Evolutionary conservation across 1,140 invertebrate genomes (phyloP), one percentile per base, ranked within the genome.

Genomic region (Zaprionus vittiger): DNA sequence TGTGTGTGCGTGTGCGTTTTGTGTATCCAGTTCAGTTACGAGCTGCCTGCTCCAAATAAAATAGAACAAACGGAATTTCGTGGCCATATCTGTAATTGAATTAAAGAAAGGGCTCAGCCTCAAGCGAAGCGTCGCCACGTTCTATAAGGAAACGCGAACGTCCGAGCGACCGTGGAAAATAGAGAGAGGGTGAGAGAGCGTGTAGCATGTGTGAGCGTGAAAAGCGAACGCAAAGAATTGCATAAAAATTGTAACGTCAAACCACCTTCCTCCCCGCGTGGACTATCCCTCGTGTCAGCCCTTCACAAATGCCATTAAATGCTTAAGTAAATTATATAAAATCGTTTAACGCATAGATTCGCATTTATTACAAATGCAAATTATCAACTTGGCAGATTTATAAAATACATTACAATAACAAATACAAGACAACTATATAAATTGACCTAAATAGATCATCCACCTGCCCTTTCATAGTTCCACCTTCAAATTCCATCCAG

Each of bases 281-380:
- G 15, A 41, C 38, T 15, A n/a, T 6, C 38, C 38, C 15, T 41
- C 38, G 14, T 7, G 15, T n/a, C 2, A 41, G 68, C 63, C 73
- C 24, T 59, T 52, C 68, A 70, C 77, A 77, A 90, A 71, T 84
- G 81, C 65, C 81, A 90, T 81, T 89, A 87, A 81, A 81, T 84
- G 76, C 81, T 81, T 74, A 84, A 79, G 71, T 90, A 87, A 89
- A 87, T 89, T 87, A 89, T 81, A 84, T 84, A 87, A 87, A 89
- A 81, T 54, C 81, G 77, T 87, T 84, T 68, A 89, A 76, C 59
- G 74, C 71, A 70, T 68, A 68, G 44, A 44, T 59, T 62, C 68
- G 70, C 80, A 87, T 65, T 76, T 54, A 78, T 71, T 66, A 55
- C 70, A 14, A 52, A 52, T 24, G 47, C 47, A 24, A 22, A 52